Conservation (phyloP, 1,140 invertebrate genomes). For the Orussus abietinus region DNA sequence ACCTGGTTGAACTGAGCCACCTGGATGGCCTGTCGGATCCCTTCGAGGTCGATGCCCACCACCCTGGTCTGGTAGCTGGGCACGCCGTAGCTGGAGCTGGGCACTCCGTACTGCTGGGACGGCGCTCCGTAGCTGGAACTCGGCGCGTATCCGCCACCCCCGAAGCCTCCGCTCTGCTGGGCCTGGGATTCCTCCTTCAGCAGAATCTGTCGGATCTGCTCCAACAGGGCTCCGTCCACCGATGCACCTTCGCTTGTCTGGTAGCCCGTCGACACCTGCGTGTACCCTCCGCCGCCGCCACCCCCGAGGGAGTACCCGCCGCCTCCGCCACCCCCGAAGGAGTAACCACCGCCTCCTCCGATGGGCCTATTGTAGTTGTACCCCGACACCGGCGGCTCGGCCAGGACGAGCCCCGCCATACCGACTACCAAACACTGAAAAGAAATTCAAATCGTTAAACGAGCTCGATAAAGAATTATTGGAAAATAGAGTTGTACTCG, state of each 20-base stretch:
- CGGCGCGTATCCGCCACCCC: slow-evolving; percentile 45
- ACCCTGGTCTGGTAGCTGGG: slow-evolving; percentile 59
- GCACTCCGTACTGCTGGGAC: slow-evolving; percentile 60
- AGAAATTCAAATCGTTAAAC: slow-evolving; percentile 19
- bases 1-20: slow-evolving; percentile 76
- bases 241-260: slow-evolving; percentile 73
- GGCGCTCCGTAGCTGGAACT: slow-evolving; percentile 56
- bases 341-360: no score
- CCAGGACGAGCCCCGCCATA: slow-evolving; percentile 58
- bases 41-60: slow-evolving; percentile 71
- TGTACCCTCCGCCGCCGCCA: slow-evolving; percentile 67
- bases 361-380: slow-evolving; percentile 63
- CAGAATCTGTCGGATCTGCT: slow-evolving; percentile 77
- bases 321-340: slow-evolving; percentile 42
- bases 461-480: no score
- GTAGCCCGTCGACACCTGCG: slow-evolving; percentile 66
- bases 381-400: slow-evolving; percentile 60
- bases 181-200: slow-evolving; percentile 72
- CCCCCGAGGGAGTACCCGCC: slow-evolving; percentile 24
- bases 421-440: slow-evolving; percentile 65
- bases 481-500: no score
- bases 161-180: slow-evolving; percentile 47
- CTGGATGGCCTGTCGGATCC: slow-evolving; percentile 72
- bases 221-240: slow-evolving; percentile 71
- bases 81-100: slow-evolving; percentile 58